Conservation (phyloP, 1,140 invertebrate species). For the Ceratina japonica region DNA sequence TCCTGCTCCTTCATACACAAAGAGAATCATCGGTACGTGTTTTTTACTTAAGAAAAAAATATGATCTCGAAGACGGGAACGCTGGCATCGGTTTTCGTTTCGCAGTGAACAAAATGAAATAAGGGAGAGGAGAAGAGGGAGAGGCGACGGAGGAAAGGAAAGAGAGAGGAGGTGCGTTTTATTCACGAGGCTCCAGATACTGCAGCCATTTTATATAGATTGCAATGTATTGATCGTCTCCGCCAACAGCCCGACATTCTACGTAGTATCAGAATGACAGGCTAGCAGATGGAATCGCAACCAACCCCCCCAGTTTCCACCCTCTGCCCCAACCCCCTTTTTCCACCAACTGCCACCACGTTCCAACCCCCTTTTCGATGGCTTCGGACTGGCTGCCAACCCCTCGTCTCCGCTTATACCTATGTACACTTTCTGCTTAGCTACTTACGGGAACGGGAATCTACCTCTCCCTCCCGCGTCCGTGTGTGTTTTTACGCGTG, state of each 20-base stretch:
- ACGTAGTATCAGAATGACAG: conserved; percentile 79
- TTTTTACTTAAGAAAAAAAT: not conserved
- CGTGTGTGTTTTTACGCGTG: not conserved
- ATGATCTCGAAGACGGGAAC: not conserved
- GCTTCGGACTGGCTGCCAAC: conserved; percentile 70
- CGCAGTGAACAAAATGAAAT: not conserved
- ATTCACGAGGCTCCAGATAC: conserved; percentile 66
- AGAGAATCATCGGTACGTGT: not conserved
- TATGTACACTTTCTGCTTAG: conserved; percentile 64
- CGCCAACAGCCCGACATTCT: conserved; percentile 74
- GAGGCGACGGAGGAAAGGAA: not conserved
- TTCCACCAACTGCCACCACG: conserved; percentile 67
- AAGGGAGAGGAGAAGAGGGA: not conserved
- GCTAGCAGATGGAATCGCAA: conserved; percentile 79
- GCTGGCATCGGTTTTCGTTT: conserved; percentile 26
- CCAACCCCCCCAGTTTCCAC: conserved; percentile 56
- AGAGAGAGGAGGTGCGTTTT: conserved; percentile 47
- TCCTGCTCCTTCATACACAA: too few relatives aligned
- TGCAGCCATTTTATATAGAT: conserved; percentile 80
- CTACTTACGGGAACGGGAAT: conserved; percentile 33
- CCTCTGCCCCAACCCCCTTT: conserved; percentile 24
- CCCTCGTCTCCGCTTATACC: conserved; percentile 75
- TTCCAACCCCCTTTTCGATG: conserved; percentile 68
- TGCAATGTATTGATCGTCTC: conserved; percentile 79
- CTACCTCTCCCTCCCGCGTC: conserved; percentile 4